phyloP scores from a whole-genome alignment of 2,797 vertebrate genomes.

The Sebastes trivittatus region DNA sequence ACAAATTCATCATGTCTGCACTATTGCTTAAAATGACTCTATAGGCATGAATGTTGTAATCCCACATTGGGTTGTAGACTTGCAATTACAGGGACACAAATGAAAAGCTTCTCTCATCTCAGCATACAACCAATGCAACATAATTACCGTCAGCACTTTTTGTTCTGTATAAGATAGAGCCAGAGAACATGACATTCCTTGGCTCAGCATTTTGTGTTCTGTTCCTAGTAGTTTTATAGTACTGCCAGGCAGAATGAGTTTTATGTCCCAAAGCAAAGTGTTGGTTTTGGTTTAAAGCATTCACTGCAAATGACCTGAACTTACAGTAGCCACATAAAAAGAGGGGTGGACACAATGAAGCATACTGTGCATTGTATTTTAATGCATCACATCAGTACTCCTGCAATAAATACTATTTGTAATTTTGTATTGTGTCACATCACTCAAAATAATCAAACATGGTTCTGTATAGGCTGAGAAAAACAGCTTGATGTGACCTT shows the following conservation, averaged over 20 bases:
- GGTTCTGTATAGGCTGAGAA: not conserved
- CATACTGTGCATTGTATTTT: not conserved
- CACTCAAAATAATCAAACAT: not conserved
- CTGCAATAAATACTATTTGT: not conserved
- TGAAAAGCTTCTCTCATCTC: slow-evolving; percentile 53
- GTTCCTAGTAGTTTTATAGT: slow-evolving; percentile 29
- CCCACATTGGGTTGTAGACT: slow-evolving; percentile 23
- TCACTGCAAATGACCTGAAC: not conserved
- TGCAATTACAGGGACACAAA: slow-evolving; percentile 65
- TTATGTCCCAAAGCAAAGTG: not conserved
- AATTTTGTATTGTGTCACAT: not conserved
- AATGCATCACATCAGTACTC: not conserved
- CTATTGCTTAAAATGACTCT: not conserved
- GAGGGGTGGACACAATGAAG: not conserved
- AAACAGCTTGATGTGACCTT: not conserved
- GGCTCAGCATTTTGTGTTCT: slow-evolving; percentile 31
- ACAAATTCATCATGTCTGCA: slow-evolving; percentile 1
- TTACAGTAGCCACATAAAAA: not conserved
- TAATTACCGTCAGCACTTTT: slow-evolving; percentile 61
- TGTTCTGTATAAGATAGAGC: slow-evolving; percentile 18
- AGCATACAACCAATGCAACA: slow-evolving; percentile 34
- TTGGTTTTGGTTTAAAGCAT: slow-evolving; percentile 14
- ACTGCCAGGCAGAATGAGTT: slow-evolving; percentile 9
- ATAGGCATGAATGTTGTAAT: slow-evolving; percentile 14
- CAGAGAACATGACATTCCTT: slow-evolving; percentile 59